Conservation (phyloP, 1,140 invertebrate genomes). For the Drosophila mojavensis region DNA sequence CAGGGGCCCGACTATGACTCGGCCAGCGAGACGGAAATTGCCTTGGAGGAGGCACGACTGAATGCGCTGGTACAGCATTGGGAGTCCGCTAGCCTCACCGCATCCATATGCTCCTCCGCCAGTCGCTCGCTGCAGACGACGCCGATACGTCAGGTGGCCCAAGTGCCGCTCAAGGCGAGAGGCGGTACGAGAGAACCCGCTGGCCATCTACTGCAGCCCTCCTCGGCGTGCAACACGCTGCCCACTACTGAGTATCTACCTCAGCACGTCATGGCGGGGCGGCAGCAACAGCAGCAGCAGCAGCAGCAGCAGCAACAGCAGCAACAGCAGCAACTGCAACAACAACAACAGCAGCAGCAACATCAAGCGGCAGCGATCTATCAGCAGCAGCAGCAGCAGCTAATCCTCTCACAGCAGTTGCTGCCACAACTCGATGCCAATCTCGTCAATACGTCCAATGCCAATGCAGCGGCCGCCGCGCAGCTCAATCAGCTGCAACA, state of each 20-base stretch:
- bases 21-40: conserved; percentile 87
- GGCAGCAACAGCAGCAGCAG: conserved; percentile 64
- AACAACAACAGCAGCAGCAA: background rate
- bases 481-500: conserved; percentile 73
- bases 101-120: conserved; percentile 84
- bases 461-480: conserved; percentile 72
- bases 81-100: conserved; percentile 86
- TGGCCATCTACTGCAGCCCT: conserved; percentile 58
- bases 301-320: conserved; percentile 57
- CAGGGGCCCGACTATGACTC: conserved; percentile 91
- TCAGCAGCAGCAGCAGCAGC: conserved; percentile 64
- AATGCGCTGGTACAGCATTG: conserved; percentile 86
- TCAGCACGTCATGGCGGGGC: conserved; percentile 70
- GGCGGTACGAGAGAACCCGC: conserved; percentile 6
- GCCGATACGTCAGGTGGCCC: conserved; percentile 76
- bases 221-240: conserved; percentile 49
- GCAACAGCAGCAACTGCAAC: conserved; percentile 33
- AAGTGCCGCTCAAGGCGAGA: conserved; percentile 64
- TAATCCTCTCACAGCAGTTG: conserved; percentile 53
- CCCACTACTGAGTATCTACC: conserved; percentile 76
- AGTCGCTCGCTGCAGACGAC: conserved; percentile 83
- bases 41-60: conserved; percentile 86
- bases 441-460: conserved; percentile 82
- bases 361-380: conserved; percentile 39
- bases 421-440: conserved; percentile 73